These are phyloP conservation scores for Aphaenogaster floridana DNA, from an alignment of 1,140 invertebrate genomes.

Conservation along the genomic window DNA sequence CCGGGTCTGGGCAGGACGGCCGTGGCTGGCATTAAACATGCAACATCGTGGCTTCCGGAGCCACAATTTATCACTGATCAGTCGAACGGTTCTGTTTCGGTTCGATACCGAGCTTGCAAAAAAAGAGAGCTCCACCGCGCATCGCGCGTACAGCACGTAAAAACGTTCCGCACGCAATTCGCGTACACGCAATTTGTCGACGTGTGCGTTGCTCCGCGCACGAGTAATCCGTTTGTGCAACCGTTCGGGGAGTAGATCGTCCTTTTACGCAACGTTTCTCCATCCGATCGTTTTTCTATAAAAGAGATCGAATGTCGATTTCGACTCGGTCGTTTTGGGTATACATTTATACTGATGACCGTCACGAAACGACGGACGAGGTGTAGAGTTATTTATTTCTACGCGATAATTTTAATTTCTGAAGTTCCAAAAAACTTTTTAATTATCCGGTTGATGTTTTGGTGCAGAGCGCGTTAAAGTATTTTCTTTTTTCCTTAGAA, in stretches of 20 bases:
- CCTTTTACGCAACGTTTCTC: slow-evolving; percentile 15
- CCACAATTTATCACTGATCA: slow-evolving; percentile 61
- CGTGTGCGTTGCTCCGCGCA: slow-evolving; percentile 1
- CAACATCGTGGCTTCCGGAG: slow-evolving; percentile 36
- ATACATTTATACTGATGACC: background rate
- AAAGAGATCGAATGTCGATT: background rate
- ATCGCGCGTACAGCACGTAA: slow-evolving; percentile 25
- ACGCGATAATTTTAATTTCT: background rate
- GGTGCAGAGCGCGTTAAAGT: background rate
- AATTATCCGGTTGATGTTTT: background rate
- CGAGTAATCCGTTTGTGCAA: slow-evolving; percentile 33
- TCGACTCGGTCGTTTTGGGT: background rate
- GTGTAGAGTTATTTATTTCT: background rate
- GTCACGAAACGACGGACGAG: background rate
- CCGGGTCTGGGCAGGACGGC: background rate
- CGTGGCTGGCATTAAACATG: slow-evolving; percentile 53
- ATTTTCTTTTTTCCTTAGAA: background rate
- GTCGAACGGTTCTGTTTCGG: slow-evolving; percentile 42
- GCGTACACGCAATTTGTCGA: slow-evolving; percentile 22
- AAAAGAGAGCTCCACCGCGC: slow-evolving; percentile 12
- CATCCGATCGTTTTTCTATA: background rate
- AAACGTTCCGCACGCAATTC: slow-evolving; percentile 40
- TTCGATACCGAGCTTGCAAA: slow-evolving; percentile 13
- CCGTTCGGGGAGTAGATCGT: background rate
- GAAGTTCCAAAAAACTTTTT: background rate